Base-by-base conservation (phyloP, 2,113 vertebrate species). In the Hyperopisus bebe region DNA sequence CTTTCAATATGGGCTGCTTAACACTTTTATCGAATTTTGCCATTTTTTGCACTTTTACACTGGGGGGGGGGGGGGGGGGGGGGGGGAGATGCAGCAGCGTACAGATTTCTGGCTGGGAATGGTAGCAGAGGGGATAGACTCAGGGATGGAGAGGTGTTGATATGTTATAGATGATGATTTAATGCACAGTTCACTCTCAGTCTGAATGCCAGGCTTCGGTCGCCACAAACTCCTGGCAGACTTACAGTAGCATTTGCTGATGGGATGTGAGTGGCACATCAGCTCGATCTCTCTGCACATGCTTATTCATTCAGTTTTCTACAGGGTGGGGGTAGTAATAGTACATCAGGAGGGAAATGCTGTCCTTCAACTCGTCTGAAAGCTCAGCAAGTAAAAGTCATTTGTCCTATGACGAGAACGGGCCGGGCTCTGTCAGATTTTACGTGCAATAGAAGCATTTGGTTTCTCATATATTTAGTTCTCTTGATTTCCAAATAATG, bases 91-190 rank as follows among this genome's bases (percentile, higher is more conserved):
- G 82, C 21, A 84, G 44, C 21, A 84, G 17, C 3, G 19, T 47
- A 42, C 44, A 24, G 24, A 13, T 48, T 85, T 85, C 83, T 85
- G 83, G 11, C 83, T 85, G 46, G 46, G 9, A 11, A n/a, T n/a
- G 83, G 24, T 27, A 48, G 44, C 44, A 11, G 39, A n/a, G 82
- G 46, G 42, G 13, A n/a, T 21, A n/a, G 83, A 5, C 47, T 86
- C 44, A 6, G 47, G 44, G 42, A 13, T 2, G 83, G 82, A 15
- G 83, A 50, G 83, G 83, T 86, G 83, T 86, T 86, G 83, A 86
- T 50, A 86, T 48, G 44, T 86, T 50, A 27, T 86, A 50, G 46
- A 86, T 48, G 83, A 86, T 50, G 83, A 86, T 50, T 86, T 86
- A 86, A 86, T 50, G 46, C 19, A 27, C 46, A 11, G 24, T 39